Conservation (phyloP, 1,140 invertebrate genomes). For the Whitmania pigra region DNA sequence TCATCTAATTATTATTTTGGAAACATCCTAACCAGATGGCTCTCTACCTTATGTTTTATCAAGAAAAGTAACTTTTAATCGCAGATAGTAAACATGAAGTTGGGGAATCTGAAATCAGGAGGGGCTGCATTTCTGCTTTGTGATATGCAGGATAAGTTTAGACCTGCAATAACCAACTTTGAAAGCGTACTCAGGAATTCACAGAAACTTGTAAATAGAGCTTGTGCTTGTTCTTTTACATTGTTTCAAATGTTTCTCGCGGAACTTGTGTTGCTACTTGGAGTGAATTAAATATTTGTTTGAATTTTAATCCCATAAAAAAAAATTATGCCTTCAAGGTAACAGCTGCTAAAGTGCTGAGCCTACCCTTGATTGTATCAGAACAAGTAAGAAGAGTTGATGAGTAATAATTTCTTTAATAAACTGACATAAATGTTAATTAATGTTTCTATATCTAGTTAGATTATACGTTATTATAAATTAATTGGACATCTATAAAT, state of each 20-base stretch:
- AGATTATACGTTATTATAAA: too few relatives aligned
- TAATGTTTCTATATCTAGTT: too few relatives aligned
- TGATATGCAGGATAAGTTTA: slow-evolving; percentile 71
- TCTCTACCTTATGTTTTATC: too few relatives aligned
- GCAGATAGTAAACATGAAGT: not conserved
- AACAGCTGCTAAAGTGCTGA: slow-evolving; percentile 56
- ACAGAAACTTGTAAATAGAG: slow-evolving; percentile 52
- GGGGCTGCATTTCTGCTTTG: slow-evolving; percentile 63
- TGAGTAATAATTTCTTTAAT: not conserved
- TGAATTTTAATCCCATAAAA: too few relatives aligned
- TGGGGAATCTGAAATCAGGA: slow-evolving; percentile 38
- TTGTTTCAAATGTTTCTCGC: too few relatives aligned
- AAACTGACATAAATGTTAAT: not conserved
- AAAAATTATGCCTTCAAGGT: slow-evolving; percentile 30
- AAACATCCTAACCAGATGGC: too few relatives aligned
- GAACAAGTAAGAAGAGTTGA: slow-evolving; percentile 47
- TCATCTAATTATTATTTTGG: too few relatives aligned
- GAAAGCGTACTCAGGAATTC: slow-evolving; percentile 58
- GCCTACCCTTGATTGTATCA: slow-evolving; percentile 67
- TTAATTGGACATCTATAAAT: too few relatives aligned
- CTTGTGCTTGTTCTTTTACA: too few relatives aligned
- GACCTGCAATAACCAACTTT: slow-evolving; percentile 59
- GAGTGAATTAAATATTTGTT: too few relatives aligned
- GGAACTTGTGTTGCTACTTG: too few relatives aligned
- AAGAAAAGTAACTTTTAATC: too few relatives aligned